phyloP scores from a whole-genome alignment of 2,113 vertebrate genomes.

The Boulengeromyrus knoepffleri region DNA sequence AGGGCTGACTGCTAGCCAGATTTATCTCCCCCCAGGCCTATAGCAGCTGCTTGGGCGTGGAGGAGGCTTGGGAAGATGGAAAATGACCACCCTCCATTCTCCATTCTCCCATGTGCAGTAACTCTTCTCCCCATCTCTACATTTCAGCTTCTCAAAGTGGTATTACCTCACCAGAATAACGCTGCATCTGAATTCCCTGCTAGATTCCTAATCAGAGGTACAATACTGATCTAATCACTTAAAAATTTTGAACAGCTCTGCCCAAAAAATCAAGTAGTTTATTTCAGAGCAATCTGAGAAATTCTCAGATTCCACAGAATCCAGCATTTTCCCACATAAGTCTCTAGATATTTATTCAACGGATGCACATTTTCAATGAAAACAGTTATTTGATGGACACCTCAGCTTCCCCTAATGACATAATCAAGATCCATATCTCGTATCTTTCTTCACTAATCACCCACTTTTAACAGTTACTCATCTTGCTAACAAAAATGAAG shows the following conservation, averaged over 20 bases:
- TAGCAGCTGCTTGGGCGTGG: background rate
- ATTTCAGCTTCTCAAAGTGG: background rate
- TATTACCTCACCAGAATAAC: background rate
- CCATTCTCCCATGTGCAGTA: background rate
- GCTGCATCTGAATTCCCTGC: background rate
- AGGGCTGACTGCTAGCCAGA: background rate
- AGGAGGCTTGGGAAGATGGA: background rate
- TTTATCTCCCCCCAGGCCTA: background rate
- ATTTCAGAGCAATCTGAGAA: background rate
- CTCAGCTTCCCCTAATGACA: background rate
- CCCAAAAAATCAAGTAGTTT: background rate
- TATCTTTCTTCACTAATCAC: background rate
- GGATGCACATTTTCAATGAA: background rate
- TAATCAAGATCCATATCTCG: background rate
- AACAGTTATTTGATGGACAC: background rate
- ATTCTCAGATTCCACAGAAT: background rate
- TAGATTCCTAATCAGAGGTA: background rate
- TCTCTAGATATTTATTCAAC: background rate
- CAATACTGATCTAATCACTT: background rate
- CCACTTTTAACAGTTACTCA: background rate
- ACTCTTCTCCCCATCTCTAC: background rate
- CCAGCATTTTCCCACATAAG: background rate
- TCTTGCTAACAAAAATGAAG: background rate
- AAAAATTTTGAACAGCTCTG: background rate
- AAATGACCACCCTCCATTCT: background rate